Base-by-base conservation (phyloP, 2,888 invertebrate species). In the Euphydryas editha region DNA sequence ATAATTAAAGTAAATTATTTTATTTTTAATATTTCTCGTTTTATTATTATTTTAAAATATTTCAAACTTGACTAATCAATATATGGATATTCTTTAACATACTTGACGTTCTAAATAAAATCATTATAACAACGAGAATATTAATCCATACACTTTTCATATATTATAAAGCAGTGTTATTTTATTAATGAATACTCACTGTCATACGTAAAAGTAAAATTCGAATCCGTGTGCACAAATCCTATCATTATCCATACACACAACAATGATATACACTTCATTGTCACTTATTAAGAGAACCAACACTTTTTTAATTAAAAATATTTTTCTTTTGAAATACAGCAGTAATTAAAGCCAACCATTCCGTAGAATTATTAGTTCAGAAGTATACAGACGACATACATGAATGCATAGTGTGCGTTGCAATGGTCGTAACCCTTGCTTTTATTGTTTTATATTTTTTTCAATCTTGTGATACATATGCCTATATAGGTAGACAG, bases 201-300 rank as follows among this genome's bases (percentile, higher is more conserved):
- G 18, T 77, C 68, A 70, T 78, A 81, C 0, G 80, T 80, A 65
- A 82, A 82, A n/a, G 76, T 80, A 47, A 75, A 79, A 71, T 80
- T 80, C 11, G 71, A 67, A 30, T 46, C 62, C 18, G 62, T 72
- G 13, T 36, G 62, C 20, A 57, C 57, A 10, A 65, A 62, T 20
- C 57, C 49, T 24, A 36, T 39, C 21, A 65, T 54, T 62, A 67
- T 60, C 47, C 60, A 70, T 59, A 70, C 42, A 42, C 69, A 65
- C 58, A 74, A 66, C 59, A 63, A 68, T 15, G 72, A 55, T 62
- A 70, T 51, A 71, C 72, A 71, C 68, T 72, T 73, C 79, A 81
- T 81, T 70, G 69, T 72, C 44, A 62, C 59, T 62, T 49, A 58
- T 62, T 49, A 58, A 42, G 21, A 37, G 15, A 54, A 47, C 39